Evolutionary conservation across 2,797 vertebrate species (phyloP).

Genomic region (Sebastes baramenuke): DNA sequence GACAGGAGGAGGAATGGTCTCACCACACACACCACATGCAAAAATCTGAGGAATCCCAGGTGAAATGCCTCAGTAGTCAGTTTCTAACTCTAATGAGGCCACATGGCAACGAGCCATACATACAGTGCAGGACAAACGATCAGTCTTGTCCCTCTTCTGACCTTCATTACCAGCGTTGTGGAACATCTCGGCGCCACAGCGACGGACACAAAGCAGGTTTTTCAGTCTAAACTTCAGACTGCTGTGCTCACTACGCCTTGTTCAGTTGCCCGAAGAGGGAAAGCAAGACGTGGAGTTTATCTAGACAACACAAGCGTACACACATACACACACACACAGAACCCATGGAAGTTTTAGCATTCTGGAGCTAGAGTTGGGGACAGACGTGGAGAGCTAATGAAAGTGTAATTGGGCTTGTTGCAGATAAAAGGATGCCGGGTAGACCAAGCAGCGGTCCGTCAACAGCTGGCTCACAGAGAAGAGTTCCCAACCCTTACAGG

Average conservation of each 20-base stretch:
- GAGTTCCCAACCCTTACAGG: slow-evolving; percentile 11
- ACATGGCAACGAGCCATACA: neutral
- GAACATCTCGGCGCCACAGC: slow-evolving; percentile 3
- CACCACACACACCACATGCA: neutral
- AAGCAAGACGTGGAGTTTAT: neutral
- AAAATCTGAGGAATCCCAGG: neutral
- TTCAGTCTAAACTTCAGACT: neutral
- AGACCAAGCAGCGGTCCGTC: slow-evolving; percentile 16
- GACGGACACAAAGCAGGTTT: neutral
- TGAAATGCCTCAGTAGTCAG: slow-evolving; percentile 1
- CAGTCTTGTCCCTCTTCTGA: neutral
- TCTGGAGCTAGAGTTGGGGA: slow-evolving; percentile 38
- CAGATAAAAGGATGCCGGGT: slow-evolving; percentile 8
- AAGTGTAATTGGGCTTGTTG: slow-evolving; percentile 52
- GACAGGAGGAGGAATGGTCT: neutral
- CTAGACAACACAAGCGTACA: neutral
- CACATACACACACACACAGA: neutral
- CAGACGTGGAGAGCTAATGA: slow-evolving; percentile 52
- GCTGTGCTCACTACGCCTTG: neutral
- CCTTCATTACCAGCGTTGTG: slow-evolving; percentile 15
- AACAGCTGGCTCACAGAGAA: slow-evolving; percentile 24
- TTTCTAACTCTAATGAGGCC: neutral
- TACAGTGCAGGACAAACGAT: neutral
- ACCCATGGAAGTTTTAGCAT: slow-evolving; percentile 2
- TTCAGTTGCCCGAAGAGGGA: slow-evolving; percentile 30